Evolutionary conservation across 2,797 vertebrate species (phyloP), one percentile per base, ranked within the genome.

Genomic region (Gephyroberyx darwinii): DNA sequence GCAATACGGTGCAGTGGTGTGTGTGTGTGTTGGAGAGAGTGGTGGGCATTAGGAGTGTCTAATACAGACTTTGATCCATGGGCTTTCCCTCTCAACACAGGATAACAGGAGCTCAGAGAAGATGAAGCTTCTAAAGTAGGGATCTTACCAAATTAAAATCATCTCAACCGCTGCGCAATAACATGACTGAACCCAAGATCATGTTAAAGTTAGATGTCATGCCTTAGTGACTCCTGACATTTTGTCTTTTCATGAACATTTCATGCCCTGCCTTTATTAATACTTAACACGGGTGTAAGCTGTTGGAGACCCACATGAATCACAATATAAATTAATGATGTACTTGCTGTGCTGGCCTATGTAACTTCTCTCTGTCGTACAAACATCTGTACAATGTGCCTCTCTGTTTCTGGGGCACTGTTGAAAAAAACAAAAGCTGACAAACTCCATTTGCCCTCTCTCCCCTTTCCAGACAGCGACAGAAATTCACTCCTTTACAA

Each of bases 251-350:
- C 31, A 65, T 52, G 39, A 72, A 69, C 74, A 66, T 79, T 75
- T 68, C 35, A 78, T 71, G 50, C 35, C 59, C 47, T 53, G 60
- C 56, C 71, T 78, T 84, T 71, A 81, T 88, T 81, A 89, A 90
- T 88, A 84, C 66, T 88, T 85, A 69, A 89, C 65, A 59, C 41
- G 55, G 51, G 56, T 57, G 61, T 76, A 78, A 87, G 76, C 75
- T 65, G 71, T 69, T 70, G 65, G 64, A 35, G 50, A 80, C 54
- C 71, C 58, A 57, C 70, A 74, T 81, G 71, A 86, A 82, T 91
- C 82, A 84, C 72, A 45, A 69, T 62, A 54, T 12, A 80, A 74
- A 85, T 87, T 5, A 90, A 89, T 91, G 39, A 89, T 88, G 80
- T 16, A 81, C 73, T 30, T 45, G 51, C 69, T 68, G 62, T 53